Base-by-base conservation (phyloP, 1,140 invertebrate genomes). In the Lethocerus indicus region DNA sequence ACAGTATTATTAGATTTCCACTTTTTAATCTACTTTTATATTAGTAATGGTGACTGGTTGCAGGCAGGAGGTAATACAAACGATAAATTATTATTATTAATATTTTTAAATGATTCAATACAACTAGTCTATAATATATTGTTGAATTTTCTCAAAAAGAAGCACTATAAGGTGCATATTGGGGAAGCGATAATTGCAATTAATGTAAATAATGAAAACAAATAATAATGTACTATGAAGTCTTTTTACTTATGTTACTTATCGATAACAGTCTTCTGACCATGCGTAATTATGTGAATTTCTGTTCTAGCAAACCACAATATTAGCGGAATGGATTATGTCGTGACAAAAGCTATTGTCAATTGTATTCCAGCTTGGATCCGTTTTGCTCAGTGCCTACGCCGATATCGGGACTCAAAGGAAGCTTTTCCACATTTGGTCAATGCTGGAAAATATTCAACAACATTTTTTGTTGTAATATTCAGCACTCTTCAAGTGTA, bases 391-490 rank as follows among this genome's bases (percentile, higher is more conserved):
- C 86, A 89, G 63, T 91, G 87, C 62, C 60, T 89, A 7, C 63
- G 87, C 1, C 76, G 86, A 54, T 91, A 87, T 57, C 57, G 67
- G 18, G 74, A 76, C 49, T 72, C 72, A 1, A 65, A 67, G 52
- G 71, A 79, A 53, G 70, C 71, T 1, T 78, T 80, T 56, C 81
- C 80, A 2, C 84, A 87, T 57, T 58, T 79, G 18, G 71, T 80
- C 1, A 89, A 91, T 64, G 85, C 86, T 14, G 80, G 78, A 43
- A 89, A 89, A 65, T 89, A 89, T 63, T 76, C 81, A 2, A 85
- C 82, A 1, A 79, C 81, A 6, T 87, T 86, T 60, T 73, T 85
- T 51, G 82, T 84, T 29, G 75, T 83, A 9, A 59, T 78, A 5
- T 83, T 83, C 59, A 69, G 71, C 12, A 70, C 75, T 3, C 60